Evolutionary conservation across 2,113 vertebrate genomes (phyloP).

Genomic region (Felis chaus): DNA sequence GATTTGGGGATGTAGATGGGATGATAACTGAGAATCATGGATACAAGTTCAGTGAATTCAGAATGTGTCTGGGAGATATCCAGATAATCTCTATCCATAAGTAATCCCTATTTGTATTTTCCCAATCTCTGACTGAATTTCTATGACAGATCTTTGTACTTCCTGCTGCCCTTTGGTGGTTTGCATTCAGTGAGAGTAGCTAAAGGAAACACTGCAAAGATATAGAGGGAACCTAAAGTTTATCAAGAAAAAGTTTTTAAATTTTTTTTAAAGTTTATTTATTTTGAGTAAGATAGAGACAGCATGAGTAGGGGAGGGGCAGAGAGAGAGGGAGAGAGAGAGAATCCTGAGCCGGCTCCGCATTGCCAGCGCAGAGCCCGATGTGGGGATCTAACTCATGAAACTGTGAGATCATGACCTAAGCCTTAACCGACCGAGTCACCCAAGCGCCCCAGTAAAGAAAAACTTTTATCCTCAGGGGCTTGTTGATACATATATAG

Average conservation of each 20-base stretch:
- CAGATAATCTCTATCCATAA: neutral
- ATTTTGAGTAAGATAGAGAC: too few relatives aligned
- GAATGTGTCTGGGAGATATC: neutral
- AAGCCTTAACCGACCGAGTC: too few relatives aligned
- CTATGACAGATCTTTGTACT: neutral
- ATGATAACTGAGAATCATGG: neutral
- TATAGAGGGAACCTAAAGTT: neutral
- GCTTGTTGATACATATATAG: neutral
- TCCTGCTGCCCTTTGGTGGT: neutral
- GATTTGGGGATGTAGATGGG: neutral
- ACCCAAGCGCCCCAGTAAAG: neutral
- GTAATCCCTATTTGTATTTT: neutral
- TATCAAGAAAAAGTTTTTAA: neutral
- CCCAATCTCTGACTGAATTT: neutral
- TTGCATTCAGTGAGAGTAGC: neutral
- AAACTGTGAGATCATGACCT: too few relatives aligned
- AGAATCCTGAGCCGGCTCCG: too few relatives aligned
- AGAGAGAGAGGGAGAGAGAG: too few relatives aligned
- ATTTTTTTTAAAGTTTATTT: too few relatives aligned
- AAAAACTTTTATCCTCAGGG: neutral
- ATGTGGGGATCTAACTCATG: too few relatives aligned
- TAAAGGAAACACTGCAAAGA: neutral
- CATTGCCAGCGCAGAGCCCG: too few relatives aligned
- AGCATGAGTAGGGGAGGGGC: too few relatives aligned
- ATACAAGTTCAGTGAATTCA: neutral